A percentile compares a stretch with the other conserved stretches of the same genome.
These are phyloP conservation scores for Drosophila nigromelanica DNA, from an alignment of 1,140 invertebrate genomes.

Conservation along the genomic window DNA sequence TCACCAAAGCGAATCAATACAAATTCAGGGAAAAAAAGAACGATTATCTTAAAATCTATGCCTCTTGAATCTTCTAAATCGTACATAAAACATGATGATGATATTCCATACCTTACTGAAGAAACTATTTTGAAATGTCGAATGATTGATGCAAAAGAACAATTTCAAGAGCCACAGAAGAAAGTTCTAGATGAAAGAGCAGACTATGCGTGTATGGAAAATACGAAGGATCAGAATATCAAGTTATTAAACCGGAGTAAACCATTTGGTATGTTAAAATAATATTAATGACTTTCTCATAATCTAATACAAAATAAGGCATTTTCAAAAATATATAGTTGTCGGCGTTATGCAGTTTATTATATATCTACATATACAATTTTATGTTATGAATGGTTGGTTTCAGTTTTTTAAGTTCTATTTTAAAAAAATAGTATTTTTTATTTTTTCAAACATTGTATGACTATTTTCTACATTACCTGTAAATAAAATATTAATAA, in stretches of 20 bases:
- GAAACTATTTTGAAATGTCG: slow-evolving; percentile 75
- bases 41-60: slow-evolving; percentile 71
- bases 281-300: not conserved
- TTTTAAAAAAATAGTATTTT: too few relatives aligned
- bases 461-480: too few relatives aligned
- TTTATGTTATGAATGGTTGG: too few relatives aligned
- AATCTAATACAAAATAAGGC: too few relatives aligned
- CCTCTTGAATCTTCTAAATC: slow-evolving; percentile 63
- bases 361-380: too few relatives aligned
- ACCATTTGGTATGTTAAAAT: slow-evolving; percentile 30
- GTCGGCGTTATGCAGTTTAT: too few relatives aligned
- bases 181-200: slow-evolving; percentile 19
- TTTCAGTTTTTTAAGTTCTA: too few relatives aligned
- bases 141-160: slow-evolving; percentile 60
- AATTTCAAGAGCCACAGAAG: slow-evolving; percentile 34
- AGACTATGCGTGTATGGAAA: slow-evolving; percentile 21
- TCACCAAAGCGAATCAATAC: slow-evolving; percentile 17
- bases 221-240: slow-evolving; percentile 19
- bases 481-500: too few relatives aligned
- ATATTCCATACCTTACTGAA: slow-evolving; percentile 79
- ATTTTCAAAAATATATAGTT: too few relatives aligned
- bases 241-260: slow-evolving; percentile 12
- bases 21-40: slow-evolving; percentile 63
- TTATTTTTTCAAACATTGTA: too few relatives aligned
- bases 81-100: slow-evolving; percentile 60